Conservation (phyloP, 2,888 invertebrate genomes). For the Thysanoteuthis rhombus region DNA sequence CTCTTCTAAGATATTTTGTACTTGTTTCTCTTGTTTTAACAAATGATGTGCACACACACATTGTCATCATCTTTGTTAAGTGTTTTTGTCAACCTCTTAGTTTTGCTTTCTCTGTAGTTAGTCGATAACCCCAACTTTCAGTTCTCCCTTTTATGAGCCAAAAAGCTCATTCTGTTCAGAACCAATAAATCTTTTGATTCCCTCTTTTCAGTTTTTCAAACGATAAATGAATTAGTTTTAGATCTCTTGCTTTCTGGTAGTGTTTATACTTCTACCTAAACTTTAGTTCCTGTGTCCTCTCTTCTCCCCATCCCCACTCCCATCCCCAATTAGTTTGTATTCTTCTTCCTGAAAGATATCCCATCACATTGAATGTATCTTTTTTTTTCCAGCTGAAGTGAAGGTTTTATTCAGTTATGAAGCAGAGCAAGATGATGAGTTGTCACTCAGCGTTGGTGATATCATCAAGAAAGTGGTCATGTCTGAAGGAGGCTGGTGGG, state of each 20-base stretch:
- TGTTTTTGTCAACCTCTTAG: background rate
- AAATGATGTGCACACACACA: background rate
- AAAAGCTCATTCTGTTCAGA: background rate
- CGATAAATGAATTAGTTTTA: background rate
- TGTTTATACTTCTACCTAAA: background rate
- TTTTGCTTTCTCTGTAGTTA: background rate
- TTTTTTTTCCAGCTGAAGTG: conserved; percentile 74
- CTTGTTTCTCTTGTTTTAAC: background rate
- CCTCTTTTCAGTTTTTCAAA: background rate
- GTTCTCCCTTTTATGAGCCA: background rate
- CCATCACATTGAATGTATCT: conserved; percentile 25
- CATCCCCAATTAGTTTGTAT: background rate
- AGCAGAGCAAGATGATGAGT: conserved; percentile 86
- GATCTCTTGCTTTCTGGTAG: background rate
- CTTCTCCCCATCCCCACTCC: background rate
- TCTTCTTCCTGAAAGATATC: background rate
- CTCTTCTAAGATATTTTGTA: background rate
- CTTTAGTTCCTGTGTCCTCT: background rate
- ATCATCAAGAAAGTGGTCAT: conserved; percentile 82
- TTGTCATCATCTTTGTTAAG: background rate
- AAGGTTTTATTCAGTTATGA: conserved; percentile 81
- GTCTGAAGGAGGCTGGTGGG: conserved; percentile 89
- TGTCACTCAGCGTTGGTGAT: conserved; percentile 84
- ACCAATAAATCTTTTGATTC: background rate
- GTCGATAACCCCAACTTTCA: background rate